Conservation (phyloP, 1,140 invertebrate genomes). For the Neodiprion lecontei region DNA sequence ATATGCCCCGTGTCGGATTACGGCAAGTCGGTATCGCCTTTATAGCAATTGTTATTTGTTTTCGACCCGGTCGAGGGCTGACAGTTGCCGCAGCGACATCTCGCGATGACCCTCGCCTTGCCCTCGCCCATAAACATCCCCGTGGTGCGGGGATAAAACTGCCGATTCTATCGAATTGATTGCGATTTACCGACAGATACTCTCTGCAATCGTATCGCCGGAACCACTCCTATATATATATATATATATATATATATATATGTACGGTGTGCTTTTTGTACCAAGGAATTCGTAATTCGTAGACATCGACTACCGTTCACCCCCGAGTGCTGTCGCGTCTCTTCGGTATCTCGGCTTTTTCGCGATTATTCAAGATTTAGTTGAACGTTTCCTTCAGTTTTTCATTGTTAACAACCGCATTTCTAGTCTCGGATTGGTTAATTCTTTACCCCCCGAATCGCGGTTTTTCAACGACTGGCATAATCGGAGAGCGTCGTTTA, state of each 20-base stretch:
- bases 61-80: neutral
- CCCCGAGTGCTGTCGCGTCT: too few relatives aligned
- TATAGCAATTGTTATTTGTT: slow-evolving; percentile 15
- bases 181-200: neutral
- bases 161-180: neutral
- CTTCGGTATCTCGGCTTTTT: too few relatives aligned
- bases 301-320: too few relatives aligned
- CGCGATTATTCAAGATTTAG: too few relatives aligned
- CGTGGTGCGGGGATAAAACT: neutral
- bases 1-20: slow-evolving; percentile 22
- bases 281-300: too few relatives aligned
- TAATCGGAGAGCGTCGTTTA: neutral
- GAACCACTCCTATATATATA: neutral
- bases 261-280: too few relatives aligned
- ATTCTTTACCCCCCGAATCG: neutral
- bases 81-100: neutral
- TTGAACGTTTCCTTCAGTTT: too few relatives aligned
- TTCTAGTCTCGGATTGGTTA: neutral
- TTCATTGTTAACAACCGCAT: neutral
- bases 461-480: neutral
- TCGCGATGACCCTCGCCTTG: neutral
- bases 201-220: neutral
- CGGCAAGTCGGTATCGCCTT: slow-evolving; percentile 23
- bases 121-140: neutral
- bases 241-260: too few relatives aligned